Conservation (phyloP, 2,797 vertebrate genomes). For the Ciconia nigra region DNA sequence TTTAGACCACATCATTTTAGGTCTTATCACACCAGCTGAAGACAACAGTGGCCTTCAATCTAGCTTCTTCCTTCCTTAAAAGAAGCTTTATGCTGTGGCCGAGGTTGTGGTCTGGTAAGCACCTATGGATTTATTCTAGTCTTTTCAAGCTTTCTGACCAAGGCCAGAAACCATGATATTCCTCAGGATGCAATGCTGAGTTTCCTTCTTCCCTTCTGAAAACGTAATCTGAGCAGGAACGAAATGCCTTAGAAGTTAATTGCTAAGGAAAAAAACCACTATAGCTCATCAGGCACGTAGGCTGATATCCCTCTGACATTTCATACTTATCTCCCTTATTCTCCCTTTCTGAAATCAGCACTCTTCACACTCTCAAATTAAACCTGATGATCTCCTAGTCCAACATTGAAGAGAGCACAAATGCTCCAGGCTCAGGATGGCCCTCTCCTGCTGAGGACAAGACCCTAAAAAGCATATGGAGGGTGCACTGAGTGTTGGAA, state of each 20-base stretch:
- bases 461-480: not conserved
- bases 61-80: not conserved
- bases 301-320: not conserved
- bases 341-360: not conserved
- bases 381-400: not conserved
- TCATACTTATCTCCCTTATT: not conserved
- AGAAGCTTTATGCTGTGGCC: not conserved
- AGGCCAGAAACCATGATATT: not conserved
- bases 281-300: not conserved
- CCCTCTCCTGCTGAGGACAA: not conserved
- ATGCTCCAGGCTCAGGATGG: not conserved
- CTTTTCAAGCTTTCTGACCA: not conserved
- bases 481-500: not conserved
- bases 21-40: not conserved
- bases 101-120: not conserved
- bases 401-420: not conserved
- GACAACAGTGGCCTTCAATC: not conserved
- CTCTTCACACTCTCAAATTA: not conserved
- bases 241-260: not conserved
- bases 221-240: not conserved
- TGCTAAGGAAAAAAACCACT: not conserved
- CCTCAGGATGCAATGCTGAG: not conserved
- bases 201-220: conserved; percentile 4
- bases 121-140: not conserved
- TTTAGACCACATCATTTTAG: not conserved